A percentile compares a stretch with the other conserved stretches of the same genome.
Conservation (phyloP, 2,888 invertebrate species). For the Philopedon plagiatum region DNA sequence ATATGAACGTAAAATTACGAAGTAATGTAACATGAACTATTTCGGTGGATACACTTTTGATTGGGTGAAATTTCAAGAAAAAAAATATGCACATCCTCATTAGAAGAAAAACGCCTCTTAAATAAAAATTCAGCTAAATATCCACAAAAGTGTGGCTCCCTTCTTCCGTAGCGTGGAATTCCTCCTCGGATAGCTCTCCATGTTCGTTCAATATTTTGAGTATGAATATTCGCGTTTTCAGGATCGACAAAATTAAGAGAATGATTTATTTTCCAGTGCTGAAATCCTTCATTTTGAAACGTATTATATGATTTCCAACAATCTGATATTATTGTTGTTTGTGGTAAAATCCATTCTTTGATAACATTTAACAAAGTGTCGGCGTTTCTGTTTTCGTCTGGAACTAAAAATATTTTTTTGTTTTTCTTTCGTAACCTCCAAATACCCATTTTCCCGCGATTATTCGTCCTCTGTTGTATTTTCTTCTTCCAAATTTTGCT, state of each 20-base stretch:
- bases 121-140: constrained; percentile 11
- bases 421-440: constrained; percentile 30
- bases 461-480: too few species aligned
- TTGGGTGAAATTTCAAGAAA: too few species aligned
- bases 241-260: constrained; percentile 50
- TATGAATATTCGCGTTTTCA: too few species aligned
- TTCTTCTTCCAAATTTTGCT: too few species aligned
- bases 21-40: too few species aligned
- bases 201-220: not conserved
- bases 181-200: not conserved
- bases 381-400: constrained; percentile 13
- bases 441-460: too few species aligned
- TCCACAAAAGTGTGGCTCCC: not conserved
- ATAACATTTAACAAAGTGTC: constrained; percentile 50
- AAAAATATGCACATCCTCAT: too few species aligned
- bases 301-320: constrained; percentile 57
- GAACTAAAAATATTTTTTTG: constrained; percentile 43
- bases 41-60: too few species aligned
- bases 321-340: constrained; percentile 55
- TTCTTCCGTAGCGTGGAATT: constrained; percentile 19
- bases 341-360: constrained; percentile 50
- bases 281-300: constrained; percentile 49
- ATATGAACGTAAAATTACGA: too few species aligned
- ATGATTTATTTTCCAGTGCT: constrained; percentile 54
- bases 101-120: too few species aligned